Conservation (phyloP, 2,797 vertebrate species). For the Notamacropus eugenii region DNA sequence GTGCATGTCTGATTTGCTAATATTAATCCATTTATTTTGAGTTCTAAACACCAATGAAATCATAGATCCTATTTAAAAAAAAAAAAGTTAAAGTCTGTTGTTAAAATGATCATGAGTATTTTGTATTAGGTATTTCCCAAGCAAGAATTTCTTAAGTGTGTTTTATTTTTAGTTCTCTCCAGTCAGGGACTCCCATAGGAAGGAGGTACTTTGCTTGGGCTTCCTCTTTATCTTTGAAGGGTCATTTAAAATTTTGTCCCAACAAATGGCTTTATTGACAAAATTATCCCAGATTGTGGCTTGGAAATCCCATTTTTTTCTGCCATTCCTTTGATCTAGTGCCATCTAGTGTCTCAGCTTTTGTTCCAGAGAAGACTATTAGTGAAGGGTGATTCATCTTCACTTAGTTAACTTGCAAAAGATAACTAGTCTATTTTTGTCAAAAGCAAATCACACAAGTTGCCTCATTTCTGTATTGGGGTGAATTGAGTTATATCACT, state of each 20-base stretch:
- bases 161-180: conserved; percentile 58
- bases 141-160: conserved; percentile 44
- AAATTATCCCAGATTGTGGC: conserved; percentile 53
- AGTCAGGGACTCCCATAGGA: background rate
- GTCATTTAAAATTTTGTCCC: conserved; percentile 63
- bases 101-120: conserved; percentile 4
- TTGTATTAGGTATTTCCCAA: conserved; percentile 45
- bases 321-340: background rate
- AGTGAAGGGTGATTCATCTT: conserved; percentile 8
- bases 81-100: conserved; percentile 19
- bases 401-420: background rate
- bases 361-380: background rate
- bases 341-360: background rate
- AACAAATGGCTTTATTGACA: conserved; percentile 58
- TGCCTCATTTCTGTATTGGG: conserved; percentile 28
- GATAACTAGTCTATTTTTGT: conserved; percentile 20
- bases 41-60: background rate
- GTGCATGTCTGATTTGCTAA: conserved; percentile 24
- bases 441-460: background rate
- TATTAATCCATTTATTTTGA: background rate
- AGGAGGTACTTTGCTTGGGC: conserved; percentile 59
- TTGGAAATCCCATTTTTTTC: conserved; percentile 25
- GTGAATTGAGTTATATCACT: conserved; percentile 32
- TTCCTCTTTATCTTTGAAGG: conserved; percentile 60
- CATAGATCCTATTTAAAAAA: conserved; percentile 14